These are phyloP conservation scores for Parazoanthus atlanticus DNA, from an alignment of 92 coral and sea anemone species.

Conservation along the genomic window DNA sequence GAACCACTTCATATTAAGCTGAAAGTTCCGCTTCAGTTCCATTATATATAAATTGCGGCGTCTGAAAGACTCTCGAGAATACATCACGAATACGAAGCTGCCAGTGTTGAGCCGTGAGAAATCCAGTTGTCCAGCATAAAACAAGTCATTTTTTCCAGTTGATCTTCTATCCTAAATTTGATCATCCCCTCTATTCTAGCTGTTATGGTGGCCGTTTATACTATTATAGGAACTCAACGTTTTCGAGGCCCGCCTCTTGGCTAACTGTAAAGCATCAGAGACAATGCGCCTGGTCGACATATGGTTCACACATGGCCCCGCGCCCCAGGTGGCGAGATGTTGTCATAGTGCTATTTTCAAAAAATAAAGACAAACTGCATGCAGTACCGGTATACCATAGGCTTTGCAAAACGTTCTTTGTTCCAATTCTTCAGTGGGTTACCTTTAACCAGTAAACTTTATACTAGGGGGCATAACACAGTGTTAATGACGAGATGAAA, in stretches of 20 bases:
- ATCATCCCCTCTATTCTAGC: not conserved
- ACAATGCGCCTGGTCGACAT: not conserved
- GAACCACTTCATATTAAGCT: not conserved
- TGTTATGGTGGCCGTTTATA: not conserved
- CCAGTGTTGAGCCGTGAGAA: not conserved
- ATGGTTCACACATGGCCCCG: slow-evolving; percentile 13
- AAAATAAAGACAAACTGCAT: not conserved
- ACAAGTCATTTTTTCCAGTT: not conserved
- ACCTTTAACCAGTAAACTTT: too few relatives aligned
- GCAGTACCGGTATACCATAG: not conserved
- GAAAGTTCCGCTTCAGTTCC: not conserved
- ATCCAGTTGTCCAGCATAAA: not conserved
- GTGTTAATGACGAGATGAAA: not conserved
- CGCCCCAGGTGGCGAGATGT: not conserved
- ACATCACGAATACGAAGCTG: not conserved
- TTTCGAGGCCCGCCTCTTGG: not conserved
- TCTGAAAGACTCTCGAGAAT: not conserved
- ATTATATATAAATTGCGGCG: not conserved
- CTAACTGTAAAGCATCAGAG: not conserved
- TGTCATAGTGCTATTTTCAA: not conserved
- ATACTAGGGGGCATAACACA: not conserved
- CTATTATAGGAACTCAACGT: not conserved
- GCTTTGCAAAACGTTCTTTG: not conserved
- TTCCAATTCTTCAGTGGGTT: not conserved
- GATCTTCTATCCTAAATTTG: not conserved